These are phyloP conservation scores for Lordiphosa fenestrarum DNA, from an alignment of 2,888 invertebrate species.

Conservation along the genomic window DNA sequence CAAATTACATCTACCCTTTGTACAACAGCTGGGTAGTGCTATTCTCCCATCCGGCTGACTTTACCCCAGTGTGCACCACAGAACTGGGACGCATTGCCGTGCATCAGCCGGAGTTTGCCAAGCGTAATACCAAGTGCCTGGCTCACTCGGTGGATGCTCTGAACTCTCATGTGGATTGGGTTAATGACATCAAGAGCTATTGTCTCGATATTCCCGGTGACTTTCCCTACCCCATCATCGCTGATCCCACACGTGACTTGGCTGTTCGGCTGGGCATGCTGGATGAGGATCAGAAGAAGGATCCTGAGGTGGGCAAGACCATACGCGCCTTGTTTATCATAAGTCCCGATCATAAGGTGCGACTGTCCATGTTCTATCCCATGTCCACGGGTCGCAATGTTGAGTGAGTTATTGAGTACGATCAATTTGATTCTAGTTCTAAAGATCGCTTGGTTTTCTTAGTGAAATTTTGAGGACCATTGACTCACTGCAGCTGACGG, in stretches of 20 bases:
- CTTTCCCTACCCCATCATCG: conserved; percentile 92
- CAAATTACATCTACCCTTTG: background rate
- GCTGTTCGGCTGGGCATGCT: conserved; percentile 90
- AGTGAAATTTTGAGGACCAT: conserved; percentile 88
- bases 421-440: background rate
- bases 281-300: conserved; percentile 86
- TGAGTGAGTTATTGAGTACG: conserved; percentile 83
- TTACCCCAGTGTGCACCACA: conserved; percentile 93
- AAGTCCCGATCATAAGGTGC: conserved; percentile 89
- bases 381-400: conserved; percentile 93
- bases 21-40: conserved; percentile 87
- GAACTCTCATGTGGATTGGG: conserved; percentile 87
- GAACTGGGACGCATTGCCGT: conserved; percentile 88
- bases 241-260: conserved; percentile 86
- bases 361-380: conserved; percentile 91
- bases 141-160: conserved; percentile 12
- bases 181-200: conserved; percentile 87
- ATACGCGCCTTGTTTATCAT: conserved; percentile 90
- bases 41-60: conserved; percentile 93
- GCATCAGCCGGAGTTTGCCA: conserved; percentile 76
- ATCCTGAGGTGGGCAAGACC: conserved; percentile 85
- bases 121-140: conserved; percentile 15
- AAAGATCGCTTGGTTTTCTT: background rate
- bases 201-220: conserved; percentile 86
- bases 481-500: conserved; percentile 84